Evolutionary conservation across 2,797 vertebrate genomes (phyloP).

Genomic region (Xiphorhynchus erythropygius): DNA sequence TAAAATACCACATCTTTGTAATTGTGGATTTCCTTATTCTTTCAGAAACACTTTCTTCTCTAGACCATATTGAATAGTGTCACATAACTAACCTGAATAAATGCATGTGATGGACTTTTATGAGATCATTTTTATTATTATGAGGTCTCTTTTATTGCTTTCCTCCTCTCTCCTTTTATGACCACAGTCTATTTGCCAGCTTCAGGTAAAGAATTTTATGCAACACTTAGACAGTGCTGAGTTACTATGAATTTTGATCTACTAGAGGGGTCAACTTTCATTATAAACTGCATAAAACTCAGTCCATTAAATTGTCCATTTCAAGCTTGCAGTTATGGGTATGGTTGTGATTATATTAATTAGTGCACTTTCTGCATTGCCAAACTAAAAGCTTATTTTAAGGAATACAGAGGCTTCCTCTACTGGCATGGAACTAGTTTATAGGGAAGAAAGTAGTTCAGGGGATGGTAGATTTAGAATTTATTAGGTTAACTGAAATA

Average conservation of each 20-base stretch:
- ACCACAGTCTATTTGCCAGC: background rate
- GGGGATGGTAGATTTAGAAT: background rate
- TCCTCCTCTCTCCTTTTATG: background rate
- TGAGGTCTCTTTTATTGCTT: background rate
- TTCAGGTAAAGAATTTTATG: constrained; percentile 29
- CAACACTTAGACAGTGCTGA: background rate
- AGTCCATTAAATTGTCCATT: constrained; percentile 52
- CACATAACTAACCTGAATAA: constrained; percentile 11
- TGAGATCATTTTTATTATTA: constrained; percentile 27
- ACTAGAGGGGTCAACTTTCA: constrained; percentile 41
- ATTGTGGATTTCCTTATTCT: background rate
- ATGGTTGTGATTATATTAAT: constrained; percentile 50
- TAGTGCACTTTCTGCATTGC: constrained; percentile 1
- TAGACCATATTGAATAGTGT: background rate
- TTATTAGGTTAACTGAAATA: background rate
- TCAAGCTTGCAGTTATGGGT: constrained; percentile 21
- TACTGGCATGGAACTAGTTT: background rate
- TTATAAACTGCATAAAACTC: constrained; percentile 57
- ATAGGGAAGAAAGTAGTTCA: background rate
- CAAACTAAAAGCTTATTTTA: constrained; percentile 4
- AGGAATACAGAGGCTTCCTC: background rate
- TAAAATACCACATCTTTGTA: background rate
- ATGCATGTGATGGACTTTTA: constrained; percentile 9
- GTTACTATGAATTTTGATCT: constrained; percentile 59
- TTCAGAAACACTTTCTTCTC: background rate